Evolutionary conservation across 1,140 invertebrate species (phyloP).

Genomic region (Heliconius nattereri): DNA sequence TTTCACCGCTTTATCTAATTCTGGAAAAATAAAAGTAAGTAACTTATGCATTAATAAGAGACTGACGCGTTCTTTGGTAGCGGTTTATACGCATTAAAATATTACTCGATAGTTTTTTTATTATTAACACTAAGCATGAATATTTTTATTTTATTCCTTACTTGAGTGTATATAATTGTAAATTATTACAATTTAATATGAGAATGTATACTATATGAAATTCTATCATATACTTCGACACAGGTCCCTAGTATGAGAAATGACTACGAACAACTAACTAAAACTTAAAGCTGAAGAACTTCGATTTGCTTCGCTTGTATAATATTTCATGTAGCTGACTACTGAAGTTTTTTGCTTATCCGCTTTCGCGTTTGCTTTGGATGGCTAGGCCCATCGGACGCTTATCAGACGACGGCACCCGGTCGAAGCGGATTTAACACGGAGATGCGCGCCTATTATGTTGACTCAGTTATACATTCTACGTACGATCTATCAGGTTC

Average conservation of each 20-base stretch:
- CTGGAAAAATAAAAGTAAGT: too few species aligned
- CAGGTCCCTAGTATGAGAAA: not conserved
- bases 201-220: not conserved
- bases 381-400: constrained; percentile 19
- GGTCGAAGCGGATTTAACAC: constrained; percentile 37
- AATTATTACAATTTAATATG: too few species aligned
- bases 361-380: constrained; percentile 26
- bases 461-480: constrained; percentile 16
- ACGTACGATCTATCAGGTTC: not conserved
- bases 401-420: constrained; percentile 35
- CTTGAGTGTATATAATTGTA: too few species aligned
- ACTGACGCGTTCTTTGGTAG: too few species aligned
- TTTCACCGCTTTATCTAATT: too few species aligned
- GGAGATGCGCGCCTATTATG: constrained; percentile 32
- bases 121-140: too few species aligned
- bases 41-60: too few species aligned
- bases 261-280: not conserved
- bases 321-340: not conserved
- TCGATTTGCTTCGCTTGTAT: not conserved
- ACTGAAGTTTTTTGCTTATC: not conserved
- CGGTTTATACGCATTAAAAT: too few species aligned
- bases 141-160: too few species aligned
- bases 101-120: too few species aligned
- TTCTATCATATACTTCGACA: too few species aligned
- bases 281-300: not conserved